Evolutionary conservation across 2,797 vertebrate genomes (phyloP).

Genomic region (Enteromius paludinosus): DNA sequence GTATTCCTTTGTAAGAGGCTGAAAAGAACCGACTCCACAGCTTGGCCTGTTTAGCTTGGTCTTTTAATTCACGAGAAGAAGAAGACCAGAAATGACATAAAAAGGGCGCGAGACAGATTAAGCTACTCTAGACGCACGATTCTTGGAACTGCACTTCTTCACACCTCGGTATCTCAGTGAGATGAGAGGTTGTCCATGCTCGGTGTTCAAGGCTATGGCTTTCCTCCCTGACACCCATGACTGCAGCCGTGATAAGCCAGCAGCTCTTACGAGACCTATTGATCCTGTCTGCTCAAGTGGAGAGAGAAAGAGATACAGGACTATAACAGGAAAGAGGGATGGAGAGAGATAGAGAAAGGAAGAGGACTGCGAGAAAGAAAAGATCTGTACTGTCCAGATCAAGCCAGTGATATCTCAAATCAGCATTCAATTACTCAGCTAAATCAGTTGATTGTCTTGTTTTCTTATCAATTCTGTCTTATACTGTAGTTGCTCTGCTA

Average conservation of each 20-base stretch:
- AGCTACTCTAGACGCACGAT: conserved; percentile 27
- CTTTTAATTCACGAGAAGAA: conserved; percentile 37
- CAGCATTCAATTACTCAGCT: neutral
- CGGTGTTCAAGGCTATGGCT: conserved; percentile 37
- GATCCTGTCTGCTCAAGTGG: conserved; percentile 65
- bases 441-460: neutral
- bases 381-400: neutral
- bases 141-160: conserved; percentile 15
- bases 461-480: conserved; percentile 7
- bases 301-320: conserved; percentile 30
- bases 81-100: conserved; percentile 39
- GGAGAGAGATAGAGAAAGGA: neutral
- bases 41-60: conserved; percentile 1
- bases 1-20: neutral
- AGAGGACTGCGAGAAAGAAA: neutral
- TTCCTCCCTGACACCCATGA: conserved; percentile 66
- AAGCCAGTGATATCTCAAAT: neutral
- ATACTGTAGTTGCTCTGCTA: neutral
- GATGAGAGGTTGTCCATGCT: conserved; percentile 24
- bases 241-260: conserved; percentile 71
- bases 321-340: neutral
- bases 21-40: neutral
- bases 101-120: conserved; percentile 31
- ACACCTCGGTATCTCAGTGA: conserved; percentile 7
- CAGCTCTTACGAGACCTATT: conserved; percentile 71